A percentile compares a stretch with the other conserved stretches of the same genome.
Conservation (phyloP, 2,113 vertebrate genomes). For the Lipotes vexillifer region DNA sequence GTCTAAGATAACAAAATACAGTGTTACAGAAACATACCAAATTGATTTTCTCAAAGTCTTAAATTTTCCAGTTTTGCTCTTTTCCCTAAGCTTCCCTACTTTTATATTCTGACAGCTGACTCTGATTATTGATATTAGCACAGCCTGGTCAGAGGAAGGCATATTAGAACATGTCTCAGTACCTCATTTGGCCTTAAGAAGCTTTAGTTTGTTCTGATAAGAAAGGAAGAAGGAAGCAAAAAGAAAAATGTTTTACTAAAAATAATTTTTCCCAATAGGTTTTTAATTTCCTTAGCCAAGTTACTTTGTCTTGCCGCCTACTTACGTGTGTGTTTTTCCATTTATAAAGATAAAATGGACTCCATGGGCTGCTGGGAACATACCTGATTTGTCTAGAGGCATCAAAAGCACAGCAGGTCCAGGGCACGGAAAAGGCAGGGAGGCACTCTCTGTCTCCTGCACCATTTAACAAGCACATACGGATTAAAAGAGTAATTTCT, state of each 20-base stretch:
- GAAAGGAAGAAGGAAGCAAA: neutral
- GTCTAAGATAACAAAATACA: neutral
- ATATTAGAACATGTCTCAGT: slow-evolving; percentile 25
- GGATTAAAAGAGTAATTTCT: neutral
- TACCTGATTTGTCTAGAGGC: neutral
- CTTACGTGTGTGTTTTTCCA: neutral
- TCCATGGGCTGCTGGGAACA: neutral
- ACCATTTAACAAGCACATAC: neutral
- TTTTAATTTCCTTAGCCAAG: neutral
- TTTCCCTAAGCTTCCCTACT: neutral
- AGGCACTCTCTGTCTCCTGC: neutral
- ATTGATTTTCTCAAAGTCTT: neutral
- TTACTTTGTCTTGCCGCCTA: neutral
- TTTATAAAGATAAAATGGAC: neutral
- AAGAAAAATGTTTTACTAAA: neutral
- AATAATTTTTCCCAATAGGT: neutral
- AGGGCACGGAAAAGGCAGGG: neutral
- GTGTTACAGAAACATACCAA: neutral
- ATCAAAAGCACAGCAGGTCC: neutral
- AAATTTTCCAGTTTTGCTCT: neutral
- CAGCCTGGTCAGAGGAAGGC: neutral
- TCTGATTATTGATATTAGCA: neutral
- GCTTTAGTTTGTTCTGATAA: neutral
- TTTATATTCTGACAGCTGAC: neutral
- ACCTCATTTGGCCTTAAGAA: neutral